Base-by-base conservation (phyloP, 2,113 vertebrate species). In the Eulemur macaco region DNA sequence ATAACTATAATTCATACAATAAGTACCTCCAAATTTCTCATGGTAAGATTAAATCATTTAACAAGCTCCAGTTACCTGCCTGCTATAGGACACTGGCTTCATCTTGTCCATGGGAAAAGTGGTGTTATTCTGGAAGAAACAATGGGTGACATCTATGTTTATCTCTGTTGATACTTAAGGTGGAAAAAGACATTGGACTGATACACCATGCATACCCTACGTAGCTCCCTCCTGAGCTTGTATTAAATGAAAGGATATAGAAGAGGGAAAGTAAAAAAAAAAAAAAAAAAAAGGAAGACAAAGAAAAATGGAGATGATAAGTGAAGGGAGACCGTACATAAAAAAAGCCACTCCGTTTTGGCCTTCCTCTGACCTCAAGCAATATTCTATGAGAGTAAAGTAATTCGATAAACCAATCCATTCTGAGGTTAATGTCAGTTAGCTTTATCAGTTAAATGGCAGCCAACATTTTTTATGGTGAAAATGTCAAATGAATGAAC, bases 61-160 rank as follows among this genome's bases (percentile, higher is more conserved):
- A 66, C 14, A 54, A 81, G 90, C 34, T 60, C 58, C 34, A 21
- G 68, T 54, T 25, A 17, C 12, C 50, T 64, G 37, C 42, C 58
- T 91, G 20, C 42, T 60, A 3, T 25, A 29, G 8, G 47, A 88
- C 17, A 17, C 58, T 64, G 80, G 21, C 29, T 11, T 31, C 60
- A 34, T 63, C 60, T 0, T 39, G 1, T 0, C 3, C 47, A 23
- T 11, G 7, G n/a, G 9, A 0, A 18, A 47, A 17, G 23, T 29
- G 3, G 1, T 18, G 0, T 31, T 10, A 37, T 60, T 64, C 25
- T 27, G 20, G 34, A 69, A 15, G 42, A 76, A 80, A 27, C 3
- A 3, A 1, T 45, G 18, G 13, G 0, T 21, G 31, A 2, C 5
- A 20, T 10, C 13, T 83, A 37, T 20, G 13, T 18, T 74, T 15